Evolutionary conservation across 2,113 vertebrate species (phyloP), one percentile per base, ranked within the genome.

Genomic region (Canis aureus): DNA sequence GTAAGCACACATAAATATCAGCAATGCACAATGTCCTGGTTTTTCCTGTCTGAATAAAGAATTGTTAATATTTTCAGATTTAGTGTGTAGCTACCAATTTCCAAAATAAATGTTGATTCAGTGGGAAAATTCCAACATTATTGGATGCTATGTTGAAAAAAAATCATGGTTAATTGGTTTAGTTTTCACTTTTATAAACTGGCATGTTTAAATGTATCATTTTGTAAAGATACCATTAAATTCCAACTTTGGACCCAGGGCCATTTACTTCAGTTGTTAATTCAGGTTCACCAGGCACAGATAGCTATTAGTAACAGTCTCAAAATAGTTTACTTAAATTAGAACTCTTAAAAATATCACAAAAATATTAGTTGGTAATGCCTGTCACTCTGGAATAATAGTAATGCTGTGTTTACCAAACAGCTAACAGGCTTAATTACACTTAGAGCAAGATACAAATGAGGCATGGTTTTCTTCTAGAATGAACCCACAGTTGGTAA

Each of bases 61-160:
- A n/a, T n/a, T 84, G 38, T 12, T 91, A 85, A 27, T 86, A 94
- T 92, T 94, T 95, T 9, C 20, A 62, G 73, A 87, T 23, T 35
- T 92, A 76, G 3, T 22, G 59, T 27, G 5, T 8, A 86, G 27
- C 35, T 89, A 76, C 15, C 57, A 80, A 67, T 81, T 92, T 96
- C 38, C 62, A 97, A 87, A 96, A 73, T 90, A 86, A 92, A 88
- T 60, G 43, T 90, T 84, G 57, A 78, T 90, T 97, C 83, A 29
- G 11, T 55, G 16, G 25, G 2, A 4, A 74, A 96, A 89, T 53
- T 49, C 19, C 38, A 35, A 90, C 22, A 69, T 62, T 94, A 83
- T 53, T 89, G 35, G 4, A 83, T 59, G 57, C 0, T 1, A 13
- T 66, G 9, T 23, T 80, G 9, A 60, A 32, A 84, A 84, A 96